Conservation (phyloP, 2,888 invertebrate genomes). For the Luperina nickerlii region DNA sequence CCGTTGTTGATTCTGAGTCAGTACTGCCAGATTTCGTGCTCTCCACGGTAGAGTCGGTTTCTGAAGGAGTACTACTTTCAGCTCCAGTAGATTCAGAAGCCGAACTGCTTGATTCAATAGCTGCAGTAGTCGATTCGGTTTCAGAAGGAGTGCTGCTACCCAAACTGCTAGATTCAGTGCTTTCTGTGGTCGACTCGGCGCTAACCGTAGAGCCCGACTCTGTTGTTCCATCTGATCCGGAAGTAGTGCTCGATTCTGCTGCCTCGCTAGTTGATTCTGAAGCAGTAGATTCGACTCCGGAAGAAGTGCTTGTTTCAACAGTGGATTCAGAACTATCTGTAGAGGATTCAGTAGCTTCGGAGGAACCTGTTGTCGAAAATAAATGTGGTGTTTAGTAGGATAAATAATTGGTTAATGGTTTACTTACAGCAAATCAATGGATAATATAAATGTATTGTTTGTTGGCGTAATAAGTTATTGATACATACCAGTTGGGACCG, state of each 20-base stretch:
- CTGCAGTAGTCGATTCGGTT: conserved; percentile 24
- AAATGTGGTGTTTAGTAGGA: background rate
- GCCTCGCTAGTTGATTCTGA: conserved; percentile 24
- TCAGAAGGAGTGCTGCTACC: conserved; percentile 25
- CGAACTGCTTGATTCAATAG: conserved; percentile 19
- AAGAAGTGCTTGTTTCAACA: conserved; percentile 45
- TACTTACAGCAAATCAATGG: background rate
- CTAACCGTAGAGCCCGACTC: conserved; percentile 25
- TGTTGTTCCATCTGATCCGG: conserved; percentile 24
- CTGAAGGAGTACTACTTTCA: conserved; percentile 21
- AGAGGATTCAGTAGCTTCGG: conserved; percentile 17
- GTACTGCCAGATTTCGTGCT: conserved; percentile 12
- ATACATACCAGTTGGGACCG: conserved; percentile 36
- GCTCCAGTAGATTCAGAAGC: conserved; percentile 20
- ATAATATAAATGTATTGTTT: background rate
- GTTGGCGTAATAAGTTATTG: background rate
- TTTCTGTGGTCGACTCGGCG: conserved; percentile 19
- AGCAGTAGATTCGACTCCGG: conserved; percentile 38
- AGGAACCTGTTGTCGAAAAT: conserved; percentile 9
- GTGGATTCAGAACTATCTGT: conserved; percentile 26
- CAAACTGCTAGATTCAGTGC: conserved; percentile 20
- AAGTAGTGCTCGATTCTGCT: conserved; percentile 32
- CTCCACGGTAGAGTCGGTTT: conserved; percentile 10
- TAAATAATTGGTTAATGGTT: background rate
- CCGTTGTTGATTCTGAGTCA: conserved; percentile 40